Evolutionary conservation across 2,113 vertebrate species (phyloP), one percentile per base, ranked within the genome.

Genomic region (Strix aluco): DNA sequence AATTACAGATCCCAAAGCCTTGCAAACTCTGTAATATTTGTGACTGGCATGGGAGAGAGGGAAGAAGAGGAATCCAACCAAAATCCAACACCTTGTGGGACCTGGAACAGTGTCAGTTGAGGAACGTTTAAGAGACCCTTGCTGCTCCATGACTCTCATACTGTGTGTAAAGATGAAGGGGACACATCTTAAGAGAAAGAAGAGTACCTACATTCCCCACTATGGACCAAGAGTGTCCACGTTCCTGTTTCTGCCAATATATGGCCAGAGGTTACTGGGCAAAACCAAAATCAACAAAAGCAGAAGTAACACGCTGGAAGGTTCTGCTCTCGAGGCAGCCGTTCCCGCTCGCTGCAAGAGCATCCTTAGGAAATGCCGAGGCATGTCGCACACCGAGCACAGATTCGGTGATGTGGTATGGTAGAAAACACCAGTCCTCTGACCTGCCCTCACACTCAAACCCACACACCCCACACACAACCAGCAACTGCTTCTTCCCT

Each of bases 301-400:
- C 42, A 47, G 6, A 61, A 77, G 38, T 14, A 69, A 62, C 16
- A 40, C 2, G 0, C 6, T 27, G 30, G 40, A 34, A 38, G 46
- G 40, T 38, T 74, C 40, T 55, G 59, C 51, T 72, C 29, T 29
- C 1, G 2, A 55, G 36, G 47, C 26, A 63, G 62, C 47, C 1
- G 1, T 10, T 54, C 22, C 17, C 1, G 1, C 49, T 30, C 4
- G 4, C 34, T 30, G 6, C 5, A 55, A 13, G 30, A 46, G n/a
- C 29, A 82, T n/a, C 17, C 59, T 26, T 27, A n/a, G 44, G 27
- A 51, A 69, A 44, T 5, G 13, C 38, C 34, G 10, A 34, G 22
- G 38, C 10, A 11, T 2, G 13, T n/a, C 13, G 8, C 55, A 14
- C 23, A 18, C 38, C 13, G 34, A 52, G 25, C 25, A 11, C 15